Percentiles rank a stretch among this genome's conserved stretches.
Evolutionary conservation across 1,140 invertebrate genomes (phyloP).

Genomic region (Centruroides vittatus): DNA sequence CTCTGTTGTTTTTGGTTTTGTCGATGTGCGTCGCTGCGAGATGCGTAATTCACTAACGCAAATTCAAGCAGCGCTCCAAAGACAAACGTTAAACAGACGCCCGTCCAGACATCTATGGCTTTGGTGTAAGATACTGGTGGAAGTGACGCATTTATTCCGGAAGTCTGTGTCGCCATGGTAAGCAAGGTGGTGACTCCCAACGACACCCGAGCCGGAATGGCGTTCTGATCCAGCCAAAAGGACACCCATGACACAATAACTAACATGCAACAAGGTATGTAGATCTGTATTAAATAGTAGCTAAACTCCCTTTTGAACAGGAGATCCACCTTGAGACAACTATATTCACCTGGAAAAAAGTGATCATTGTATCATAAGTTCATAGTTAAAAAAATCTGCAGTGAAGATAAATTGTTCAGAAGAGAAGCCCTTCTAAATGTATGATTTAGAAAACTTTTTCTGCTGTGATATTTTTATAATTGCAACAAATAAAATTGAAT

Average conservation of each 20-base stretch:
- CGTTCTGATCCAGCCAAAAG: conserved; percentile 40
- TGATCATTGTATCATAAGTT: too few relatives aligned
- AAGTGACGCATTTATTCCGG: conserved; percentile 86
- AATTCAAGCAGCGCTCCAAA: conserved; percentile 92
- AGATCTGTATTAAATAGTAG: conserved; percentile 36
- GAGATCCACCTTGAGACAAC: conserved; percentile 21
- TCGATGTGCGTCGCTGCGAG: conserved; percentile 73
- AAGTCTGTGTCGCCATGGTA: conserved; percentile 40
- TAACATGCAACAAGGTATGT: conserved; percentile 38
- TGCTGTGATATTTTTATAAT: too few relatives aligned
- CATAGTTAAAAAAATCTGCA: too few relatives aligned
- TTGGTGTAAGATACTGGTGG: conserved; percentile 95
- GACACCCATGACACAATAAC: conserved; percentile 42
- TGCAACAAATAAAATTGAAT: too few relatives aligned
- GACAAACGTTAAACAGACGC: conserved; percentile 90
- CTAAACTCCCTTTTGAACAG: conserved; percentile 32
- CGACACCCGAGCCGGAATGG: conserved; percentile 33
- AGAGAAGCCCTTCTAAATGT: too few relatives aligned
- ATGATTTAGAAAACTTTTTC: too few relatives aligned
- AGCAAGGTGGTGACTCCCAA: conserved; percentile 37
- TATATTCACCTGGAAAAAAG: conserved; percentile 20
- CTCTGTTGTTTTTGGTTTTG: conserved; percentile 82
- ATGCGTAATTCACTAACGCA: conserved; percentile 92
- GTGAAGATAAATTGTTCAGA: too few relatives aligned
- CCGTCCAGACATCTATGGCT: conserved; percentile 95